These are phyloP conservation scores for Cottoperca gobio DNA, from an alignment of 2,797 vertebrate species.

Conservation along the genomic window DNA sequence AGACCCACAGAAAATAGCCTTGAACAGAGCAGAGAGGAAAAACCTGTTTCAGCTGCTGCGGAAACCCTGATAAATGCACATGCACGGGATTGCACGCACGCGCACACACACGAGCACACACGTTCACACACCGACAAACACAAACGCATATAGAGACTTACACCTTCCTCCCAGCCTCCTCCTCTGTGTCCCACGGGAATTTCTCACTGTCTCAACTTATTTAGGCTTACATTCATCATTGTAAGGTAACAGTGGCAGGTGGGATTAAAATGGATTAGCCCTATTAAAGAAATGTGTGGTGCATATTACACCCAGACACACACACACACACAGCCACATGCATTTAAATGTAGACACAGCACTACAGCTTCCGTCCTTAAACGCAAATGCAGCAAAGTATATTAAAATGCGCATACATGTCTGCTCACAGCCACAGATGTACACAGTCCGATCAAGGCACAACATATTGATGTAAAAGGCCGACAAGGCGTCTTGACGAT, in stretches of 20 bases:
- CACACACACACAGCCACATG: conserved; percentile 33
- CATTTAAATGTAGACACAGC: conserved; percentile 34
- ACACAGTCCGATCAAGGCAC: conserved; percentile 25
- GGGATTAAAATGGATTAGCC: conserved; percentile 89
- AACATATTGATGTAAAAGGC: conserved; percentile 50
- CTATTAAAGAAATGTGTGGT: conserved; percentile 85
- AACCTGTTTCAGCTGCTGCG: conserved; percentile 63
- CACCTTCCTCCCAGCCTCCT: conserved; percentile 75
- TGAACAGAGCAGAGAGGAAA: conserved; percentile 57
- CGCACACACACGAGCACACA: conserved; percentile 22
- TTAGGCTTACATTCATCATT: conserved; percentile 88
- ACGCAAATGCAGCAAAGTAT: conserved; percentile 25
- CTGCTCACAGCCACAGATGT: conserved; percentile 16
- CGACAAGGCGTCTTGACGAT: conserved; percentile 61
- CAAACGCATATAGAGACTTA: conserved; percentile 66
- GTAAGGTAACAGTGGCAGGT: conserved; percentile 87
- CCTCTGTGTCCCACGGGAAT: conserved; percentile 81
- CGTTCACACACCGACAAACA: conserved; percentile 44
- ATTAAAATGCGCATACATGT: conserved; percentile 36
- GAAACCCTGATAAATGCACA: conserved; percentile 64
- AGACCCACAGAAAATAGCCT: conserved; percentile 73
- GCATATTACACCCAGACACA: conserved; percentile 73
- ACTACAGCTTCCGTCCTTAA: conserved; percentile 1
- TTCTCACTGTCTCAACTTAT: conserved; percentile 85
- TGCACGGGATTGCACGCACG: background rate